Evolutionary conservation across 2,113 vertebrate genomes (phyloP), one percentile per base, ranked within the genome.

Genomic region (Salminus brasiliensis): DNA sequence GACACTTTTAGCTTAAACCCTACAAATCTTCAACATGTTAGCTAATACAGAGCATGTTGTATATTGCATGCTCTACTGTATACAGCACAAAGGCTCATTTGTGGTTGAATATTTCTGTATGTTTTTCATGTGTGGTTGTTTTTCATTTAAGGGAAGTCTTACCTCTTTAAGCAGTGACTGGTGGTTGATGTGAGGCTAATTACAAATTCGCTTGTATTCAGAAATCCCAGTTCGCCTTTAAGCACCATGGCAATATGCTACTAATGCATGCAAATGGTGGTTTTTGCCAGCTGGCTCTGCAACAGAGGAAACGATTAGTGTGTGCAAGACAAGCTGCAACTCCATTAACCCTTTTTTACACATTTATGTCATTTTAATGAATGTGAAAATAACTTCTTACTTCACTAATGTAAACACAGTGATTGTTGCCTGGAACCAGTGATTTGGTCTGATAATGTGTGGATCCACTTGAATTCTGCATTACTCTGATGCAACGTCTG

Each of bases 251-350:
- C 78, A 85, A 80, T 85, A 34, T 34, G 72, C 79, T 88, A 81
- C 84, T 89, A 87, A 84, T 87, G 83, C 86, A 90, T 92, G 90
- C 67, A 92, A 91, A 90, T 88, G 77, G 79, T 74, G 0, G 71
- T 68, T 85, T 62, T 85, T 86, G 84, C 72, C 86, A 89, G 66
- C 79, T 79, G 52, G 79, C 39, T 80, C 27, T 60, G 77, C 74
- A 66, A 80, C 55, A 70, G 76, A 89, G 84, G 81, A 88, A 87
- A 80, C 57, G 45, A 76, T 57, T n/a, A 53, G 27, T 57, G 49
- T 41, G 30, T 55, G 57, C 73, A 52, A 67, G 63, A 74, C 71
- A 67, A 2, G 6, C 27, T 69, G 43, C 60, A 57, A 39, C 41
- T 69, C 34, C 66, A 25, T 57, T 59, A 36, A 75, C n/a, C 9